Evolutionary conservation across 2,888 invertebrate genomes (phyloP).

Genomic region (Octodonta nipae): DNA sequence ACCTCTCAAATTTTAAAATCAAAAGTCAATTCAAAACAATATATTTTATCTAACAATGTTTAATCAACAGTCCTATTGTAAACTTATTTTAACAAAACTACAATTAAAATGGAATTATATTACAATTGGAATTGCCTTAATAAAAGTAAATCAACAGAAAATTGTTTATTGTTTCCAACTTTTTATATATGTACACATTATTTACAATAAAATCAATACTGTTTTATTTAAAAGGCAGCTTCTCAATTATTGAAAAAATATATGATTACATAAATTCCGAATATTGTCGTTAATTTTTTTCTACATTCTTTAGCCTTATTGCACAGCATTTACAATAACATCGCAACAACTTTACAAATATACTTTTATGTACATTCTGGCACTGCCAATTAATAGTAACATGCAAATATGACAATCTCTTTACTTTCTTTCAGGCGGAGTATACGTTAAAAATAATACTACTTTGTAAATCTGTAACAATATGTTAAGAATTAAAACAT

Average conservation of each 20-base stretch:
- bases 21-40: too few relatives aligned
- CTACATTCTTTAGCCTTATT: slow-evolving; percentile 5
- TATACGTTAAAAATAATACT: slow-evolving; percentile 12
- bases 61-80: too few relatives aligned
- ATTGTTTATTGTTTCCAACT: slow-evolving; percentile 15
- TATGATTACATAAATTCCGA: slow-evolving; percentile 4
- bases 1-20: too few relatives aligned
- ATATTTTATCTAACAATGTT: too few relatives aligned
- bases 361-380: too few relatives aligned
- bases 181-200: slow-evolving; percentile 25
- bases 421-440: slow-evolving; percentile 5
- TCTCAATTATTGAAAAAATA: slow-evolving; percentile 8
- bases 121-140: slow-evolving; percentile 20
- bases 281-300: slow-evolving; percentile 13
- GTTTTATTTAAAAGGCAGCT: slow-evolving; percentile 12
- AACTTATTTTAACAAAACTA: too few relatives aligned
- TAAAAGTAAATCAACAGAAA: slow-evolving; percentile 19
- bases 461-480: slow-evolving; percentile 8
- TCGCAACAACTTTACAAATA: too few relatives aligned
- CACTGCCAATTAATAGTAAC: too few relatives aligned
- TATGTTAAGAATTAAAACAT: slow-evolving; percentile 11
- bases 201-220: slow-evolving; percentile 26
- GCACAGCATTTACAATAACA: slow-evolving; percentile 12
- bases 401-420: too few relatives aligned
- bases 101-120: slow-evolving; percentile 6